These are phyloP conservation scores for Frankliniella intonsa DNA, from an alignment of 2,888 invertebrate species.

Conservation along the genomic window DNA sequence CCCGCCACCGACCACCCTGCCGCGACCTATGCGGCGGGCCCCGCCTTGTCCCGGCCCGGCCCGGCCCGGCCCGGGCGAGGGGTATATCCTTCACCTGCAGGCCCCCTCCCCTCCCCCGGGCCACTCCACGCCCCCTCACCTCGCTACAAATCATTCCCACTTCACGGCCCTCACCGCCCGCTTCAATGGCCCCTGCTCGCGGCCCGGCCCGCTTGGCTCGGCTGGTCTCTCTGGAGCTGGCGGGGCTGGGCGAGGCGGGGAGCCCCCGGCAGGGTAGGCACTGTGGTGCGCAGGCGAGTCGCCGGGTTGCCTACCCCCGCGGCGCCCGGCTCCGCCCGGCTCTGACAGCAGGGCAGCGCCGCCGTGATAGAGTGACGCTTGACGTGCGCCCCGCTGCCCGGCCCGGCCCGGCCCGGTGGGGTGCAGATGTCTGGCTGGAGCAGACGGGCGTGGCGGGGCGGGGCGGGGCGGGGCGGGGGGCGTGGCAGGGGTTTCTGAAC, in stretches of 20 bases:
- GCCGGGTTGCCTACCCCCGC: background rate
- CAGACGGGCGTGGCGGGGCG: background rate
- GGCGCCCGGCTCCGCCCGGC: background rate
- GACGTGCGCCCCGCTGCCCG: no score
- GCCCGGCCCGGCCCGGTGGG: no score
- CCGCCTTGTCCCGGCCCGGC: background rate
- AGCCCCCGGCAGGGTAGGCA: background rate
- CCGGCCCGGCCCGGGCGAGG: background rate
- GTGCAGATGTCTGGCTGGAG: background rate
- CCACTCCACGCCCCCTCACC: background rate
- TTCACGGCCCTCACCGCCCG: no score
- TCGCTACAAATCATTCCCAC: background rate
- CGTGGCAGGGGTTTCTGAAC: no score
- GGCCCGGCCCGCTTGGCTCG: no score
- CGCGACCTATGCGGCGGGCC: background rate
- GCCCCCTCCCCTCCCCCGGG: background rate
- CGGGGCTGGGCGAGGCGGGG: background rate
- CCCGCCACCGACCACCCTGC: background rate
- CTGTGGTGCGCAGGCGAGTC: background rate
- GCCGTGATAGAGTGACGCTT: no score
- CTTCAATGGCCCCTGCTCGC: no score
- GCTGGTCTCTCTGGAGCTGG: no score
- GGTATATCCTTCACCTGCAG: background rate
- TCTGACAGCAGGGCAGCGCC: background rate
- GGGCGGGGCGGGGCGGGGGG: background rate